Evolutionary conservation across 2,888 invertebrate species (phyloP).

Genomic region (Cephus runcator): DNA sequence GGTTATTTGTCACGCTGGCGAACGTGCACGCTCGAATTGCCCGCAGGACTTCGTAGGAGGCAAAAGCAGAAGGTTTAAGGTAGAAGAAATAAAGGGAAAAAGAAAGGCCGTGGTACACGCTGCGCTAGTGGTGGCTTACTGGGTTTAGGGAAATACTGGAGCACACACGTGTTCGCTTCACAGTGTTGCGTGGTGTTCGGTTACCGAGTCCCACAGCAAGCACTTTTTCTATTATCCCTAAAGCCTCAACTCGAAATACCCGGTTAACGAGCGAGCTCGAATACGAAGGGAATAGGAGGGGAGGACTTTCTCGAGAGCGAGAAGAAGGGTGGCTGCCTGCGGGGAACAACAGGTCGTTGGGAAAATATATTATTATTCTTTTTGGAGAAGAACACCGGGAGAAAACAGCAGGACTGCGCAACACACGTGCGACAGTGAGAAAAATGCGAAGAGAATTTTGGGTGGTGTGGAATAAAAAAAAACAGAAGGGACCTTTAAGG

Average conservation of each 20-base stretch:
- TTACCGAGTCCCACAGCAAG: neutral
- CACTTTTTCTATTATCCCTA: neutral
- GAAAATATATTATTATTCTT: neutral
- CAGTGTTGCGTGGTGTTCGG: neutral
- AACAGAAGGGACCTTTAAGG: neutral
- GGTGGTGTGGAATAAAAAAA: neutral
- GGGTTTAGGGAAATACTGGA: neutral
- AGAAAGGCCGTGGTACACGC: neutral
- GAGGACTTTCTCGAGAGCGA: neutral
- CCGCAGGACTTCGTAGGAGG: neutral
- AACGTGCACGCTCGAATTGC: neutral
- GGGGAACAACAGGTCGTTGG: neutral
- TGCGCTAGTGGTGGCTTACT: neutral
- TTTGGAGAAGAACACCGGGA: neutral
- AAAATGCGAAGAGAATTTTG: neutral
- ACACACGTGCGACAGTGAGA: neutral
- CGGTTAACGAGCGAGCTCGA: neutral
- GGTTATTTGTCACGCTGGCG: conserved; percentile 3
- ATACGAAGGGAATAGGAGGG: neutral
- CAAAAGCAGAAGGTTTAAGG: neutral
- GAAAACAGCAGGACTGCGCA: neutral
- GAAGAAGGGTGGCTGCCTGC: neutral
- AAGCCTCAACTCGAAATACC: neutral
- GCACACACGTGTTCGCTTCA: neutral
- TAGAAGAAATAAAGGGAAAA: neutral